Evolutionary conservation across 1,140 invertebrate genomes (phyloP).

Genomic region (Ephestia elutella): DNA sequence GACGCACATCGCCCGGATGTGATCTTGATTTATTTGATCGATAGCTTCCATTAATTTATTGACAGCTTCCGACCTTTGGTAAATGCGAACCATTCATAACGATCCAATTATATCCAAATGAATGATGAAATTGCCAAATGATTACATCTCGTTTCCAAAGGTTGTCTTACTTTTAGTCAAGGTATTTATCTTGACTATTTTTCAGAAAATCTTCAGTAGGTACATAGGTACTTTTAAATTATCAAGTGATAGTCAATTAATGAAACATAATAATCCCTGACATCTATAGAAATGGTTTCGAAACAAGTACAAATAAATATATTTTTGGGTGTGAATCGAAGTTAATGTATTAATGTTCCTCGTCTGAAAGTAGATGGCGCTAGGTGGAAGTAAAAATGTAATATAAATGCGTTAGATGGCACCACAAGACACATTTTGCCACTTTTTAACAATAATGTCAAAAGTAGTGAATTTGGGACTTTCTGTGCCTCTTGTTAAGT

Average conservation of each 20-base stretch:
- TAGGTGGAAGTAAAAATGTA: background rate
- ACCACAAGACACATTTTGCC: too few relatives aligned
- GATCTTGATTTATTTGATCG: conserved; percentile 51
- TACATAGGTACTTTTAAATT: too few relatives aligned
- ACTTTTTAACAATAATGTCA: too few relatives aligned
- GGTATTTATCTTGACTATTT: background rate
- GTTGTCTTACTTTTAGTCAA: too few relatives aligned
- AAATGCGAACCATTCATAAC: conserved; percentile 5
- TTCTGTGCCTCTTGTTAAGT: too few relatives aligned
- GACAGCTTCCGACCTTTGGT: conserved; percentile 37
- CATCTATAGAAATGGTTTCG: too few relatives aligned
- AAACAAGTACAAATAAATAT: too few relatives aligned
- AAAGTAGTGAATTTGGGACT: too few relatives aligned
- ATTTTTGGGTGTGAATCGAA: background rate
- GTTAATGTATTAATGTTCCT: background rate
- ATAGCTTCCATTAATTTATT: conserved; percentile 44
- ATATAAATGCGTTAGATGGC: background rate
- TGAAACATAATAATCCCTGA: too few relatives aligned
- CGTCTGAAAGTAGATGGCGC: background rate
- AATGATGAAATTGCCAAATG: background rate
- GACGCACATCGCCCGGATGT: conserved; percentile 36
- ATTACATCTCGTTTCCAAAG: background rate
- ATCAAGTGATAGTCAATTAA: too few relatives aligned
- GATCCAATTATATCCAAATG: background rate
- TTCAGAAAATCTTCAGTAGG: too few relatives aligned